Evolutionary conservation across 1,140 invertebrate species (phyloP).

Genomic region (Carposina sasakii): DNA sequence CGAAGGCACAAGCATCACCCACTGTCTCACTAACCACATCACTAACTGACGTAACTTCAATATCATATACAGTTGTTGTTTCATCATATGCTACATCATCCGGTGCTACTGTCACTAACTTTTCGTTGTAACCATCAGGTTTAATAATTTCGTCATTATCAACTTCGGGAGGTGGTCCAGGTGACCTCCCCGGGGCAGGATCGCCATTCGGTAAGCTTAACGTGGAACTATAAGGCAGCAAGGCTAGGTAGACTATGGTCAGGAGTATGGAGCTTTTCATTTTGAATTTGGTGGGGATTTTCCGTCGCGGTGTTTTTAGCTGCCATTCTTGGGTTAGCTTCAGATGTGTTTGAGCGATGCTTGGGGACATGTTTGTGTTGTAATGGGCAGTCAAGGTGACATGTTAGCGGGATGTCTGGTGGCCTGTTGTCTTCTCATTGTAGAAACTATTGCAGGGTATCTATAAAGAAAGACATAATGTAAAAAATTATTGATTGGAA

Average conservation of each 20-base stretch:
- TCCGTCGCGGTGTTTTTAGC: not conserved
- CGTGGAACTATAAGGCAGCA: slow-evolving; percentile 52
- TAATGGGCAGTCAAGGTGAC: no score
- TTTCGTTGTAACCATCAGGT: slow-evolving; percentile 23
- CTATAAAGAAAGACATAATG: no score
- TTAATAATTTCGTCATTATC: slow-evolving; percentile 19
- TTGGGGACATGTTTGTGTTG: not conserved
- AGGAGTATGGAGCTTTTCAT: slow-evolving; percentile 35
- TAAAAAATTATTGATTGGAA: no score
- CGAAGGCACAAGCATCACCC: slow-evolving; percentile 53
- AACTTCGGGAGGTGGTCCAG: slow-evolving; percentile 42
- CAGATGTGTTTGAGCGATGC: not conserved
- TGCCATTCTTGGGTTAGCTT: slow-evolving; percentile 17
- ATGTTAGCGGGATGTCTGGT: no score
- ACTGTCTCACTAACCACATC: slow-evolving; percentile 30
- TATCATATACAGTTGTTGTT: slow-evolving; percentile 32
- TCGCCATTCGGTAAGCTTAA: slow-evolving; percentile 56
- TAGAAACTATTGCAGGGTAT: no score
- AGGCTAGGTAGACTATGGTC: slow-evolving; percentile 35
- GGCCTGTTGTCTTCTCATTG: no score
- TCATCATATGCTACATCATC: slow-evolving; percentile 40
- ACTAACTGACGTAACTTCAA: slow-evolving; percentile 21
- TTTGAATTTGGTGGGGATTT: slow-evolving; percentile 33
- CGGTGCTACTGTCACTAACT: slow-evolving; percentile 15
- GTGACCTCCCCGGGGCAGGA: slow-evolving; percentile 56